Percentiles rank a stretch among this genome's conserved stretches.
These are phyloP conservation scores for Trileptium ribeirensis DNA, from an alignment of 2,888 invertebrate genomes.

Conservation along the genomic window DNA sequence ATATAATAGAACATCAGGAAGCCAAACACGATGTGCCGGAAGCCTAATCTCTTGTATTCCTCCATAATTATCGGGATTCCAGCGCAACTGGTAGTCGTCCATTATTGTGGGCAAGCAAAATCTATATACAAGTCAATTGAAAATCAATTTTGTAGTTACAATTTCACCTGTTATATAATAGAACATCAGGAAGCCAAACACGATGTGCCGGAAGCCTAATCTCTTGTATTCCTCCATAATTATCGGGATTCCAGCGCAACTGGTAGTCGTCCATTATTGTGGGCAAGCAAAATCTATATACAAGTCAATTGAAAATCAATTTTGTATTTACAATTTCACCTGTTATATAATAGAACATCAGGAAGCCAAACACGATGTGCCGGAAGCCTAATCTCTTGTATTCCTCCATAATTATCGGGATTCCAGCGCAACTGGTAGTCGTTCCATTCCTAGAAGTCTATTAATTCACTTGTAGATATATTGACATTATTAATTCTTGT, in stretches of 20 bases:
- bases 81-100: slow-evolving; percentile 47
- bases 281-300: too few species aligned
- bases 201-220: slow-evolving; percentile 55
- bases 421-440: slow-evolving; percentile 50
- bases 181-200: slow-evolving; percentile 53
- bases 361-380: slow-evolving; percentile 55
- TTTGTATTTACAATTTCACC: too few species aligned
- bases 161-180: slow-evolving; percentile 55
- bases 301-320: too few species aligned
- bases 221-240: slow-evolving; percentile 47
- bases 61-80: slow-evolving; percentile 49
- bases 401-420: slow-evolving; percentile 47
- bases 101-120: too few species aligned
- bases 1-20: slow-evolving; percentile 50
- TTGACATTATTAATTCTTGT: too few species aligned
- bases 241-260: slow-evolving; percentile 47
- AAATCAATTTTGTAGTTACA: too few species aligned
- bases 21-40: slow-evolving; percentile 54
- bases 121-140: too few species aligned
- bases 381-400: slow-evolving; percentile 52
- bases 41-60: slow-evolving; percentile 52
- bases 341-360: slow-evolving; percentile 52
- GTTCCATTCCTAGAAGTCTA: slow-evolving; percentile 45
- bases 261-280: slow-evolving; percentile 49
- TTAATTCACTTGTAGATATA: too few species aligned